Conservation (phyloP, 1,140 invertebrate genomes). For the Pseudomyrmex gracilis region DNA sequence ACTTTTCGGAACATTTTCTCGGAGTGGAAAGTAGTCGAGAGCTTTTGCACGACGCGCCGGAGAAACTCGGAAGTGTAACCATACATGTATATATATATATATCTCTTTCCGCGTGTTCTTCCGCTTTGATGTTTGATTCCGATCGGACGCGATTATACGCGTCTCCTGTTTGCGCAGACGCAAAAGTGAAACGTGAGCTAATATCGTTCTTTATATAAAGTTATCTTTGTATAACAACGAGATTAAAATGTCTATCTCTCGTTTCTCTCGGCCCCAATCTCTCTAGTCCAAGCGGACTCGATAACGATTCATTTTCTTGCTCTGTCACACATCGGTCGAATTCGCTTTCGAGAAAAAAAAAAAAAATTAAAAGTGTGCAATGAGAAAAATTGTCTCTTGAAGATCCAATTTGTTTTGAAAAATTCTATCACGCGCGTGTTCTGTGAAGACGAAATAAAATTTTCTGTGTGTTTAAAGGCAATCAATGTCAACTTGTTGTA, state of each 20-base stretch:
- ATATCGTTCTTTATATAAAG: slow-evolving; percentile 12
- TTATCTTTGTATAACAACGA: slow-evolving; percentile 35
- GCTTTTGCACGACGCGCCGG: background rate
- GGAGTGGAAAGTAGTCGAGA: slow-evolving; percentile 34
- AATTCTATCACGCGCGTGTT: background rate
- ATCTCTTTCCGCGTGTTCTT: slow-evolving; percentile 7
- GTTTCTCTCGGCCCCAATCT: background rate
- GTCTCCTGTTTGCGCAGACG: background rate
- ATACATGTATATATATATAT: slow-evolving; percentile 7
- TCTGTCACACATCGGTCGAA: background rate
- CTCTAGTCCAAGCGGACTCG: background rate
- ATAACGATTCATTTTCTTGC: background rate
- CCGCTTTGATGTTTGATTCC: slow-evolving; percentile 31
- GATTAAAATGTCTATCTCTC: slow-evolving; percentile 35
- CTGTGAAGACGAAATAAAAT: too few relatives aligned
- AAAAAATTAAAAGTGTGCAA: background rate
- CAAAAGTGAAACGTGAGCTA: background rate
- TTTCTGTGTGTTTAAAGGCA: too few relatives aligned
- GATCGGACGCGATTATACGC: background rate
- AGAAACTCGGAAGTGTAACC: slow-evolving; percentile 59
- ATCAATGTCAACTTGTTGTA: too few relatives aligned
- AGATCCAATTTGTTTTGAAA: background rate
- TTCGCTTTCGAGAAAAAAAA: background rate
- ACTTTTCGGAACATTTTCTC: slow-evolving; percentile 66
- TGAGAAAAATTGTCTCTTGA: background rate